Percentiles rank a stretch among this genome's conserved stretches.
These are phyloP conservation scores for Corvus moneduloides DNA, from an alignment of 2,113 vertebrate species.

Conservation along the genomic window DNA sequence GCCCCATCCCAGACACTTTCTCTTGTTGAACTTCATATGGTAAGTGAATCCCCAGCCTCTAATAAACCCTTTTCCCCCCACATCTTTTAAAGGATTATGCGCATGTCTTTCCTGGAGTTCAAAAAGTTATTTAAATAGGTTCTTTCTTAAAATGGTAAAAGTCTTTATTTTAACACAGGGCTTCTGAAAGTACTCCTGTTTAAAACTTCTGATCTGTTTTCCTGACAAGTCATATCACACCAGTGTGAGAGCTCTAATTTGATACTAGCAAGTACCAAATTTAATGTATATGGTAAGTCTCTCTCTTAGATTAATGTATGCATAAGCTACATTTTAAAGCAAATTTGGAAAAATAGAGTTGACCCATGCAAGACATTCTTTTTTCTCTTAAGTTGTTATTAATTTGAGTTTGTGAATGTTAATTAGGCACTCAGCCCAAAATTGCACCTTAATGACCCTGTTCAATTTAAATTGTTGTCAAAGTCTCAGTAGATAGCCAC, in stretches of 20 bases:
- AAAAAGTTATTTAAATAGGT: not conserved
- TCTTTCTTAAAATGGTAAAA: not conserved
- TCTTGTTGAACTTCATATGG: not conserved
- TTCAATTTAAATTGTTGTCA: not conserved
- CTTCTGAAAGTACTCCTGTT: not conserved
- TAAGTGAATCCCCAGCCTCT: not conserved
- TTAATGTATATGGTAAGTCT: not conserved
- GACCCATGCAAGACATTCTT: not conserved
- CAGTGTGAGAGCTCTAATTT: not conserved
- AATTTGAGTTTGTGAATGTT: not conserved
- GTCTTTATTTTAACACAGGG: not conserved
- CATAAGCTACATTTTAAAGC: not conserved
- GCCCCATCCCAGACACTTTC: not conserved
- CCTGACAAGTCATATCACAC: not conserved
- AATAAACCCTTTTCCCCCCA: rapidly evolving
- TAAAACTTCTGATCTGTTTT: not conserved
- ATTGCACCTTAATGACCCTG: slow-evolving; percentile 18
- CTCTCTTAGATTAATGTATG: not conserved
- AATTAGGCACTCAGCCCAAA: slow-evolving; percentile 6
- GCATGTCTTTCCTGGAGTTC: not conserved
- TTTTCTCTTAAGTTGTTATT: not conserved
- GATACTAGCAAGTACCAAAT: not conserved
- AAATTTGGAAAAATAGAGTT: not conserved
- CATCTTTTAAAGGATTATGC: not conserved
- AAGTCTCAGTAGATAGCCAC: not conserved